These are phyloP conservation scores for Oryzias sinensis DNA, from an alignment of 2,797 vertebrate genomes.

Conservation along the genomic window DNA sequence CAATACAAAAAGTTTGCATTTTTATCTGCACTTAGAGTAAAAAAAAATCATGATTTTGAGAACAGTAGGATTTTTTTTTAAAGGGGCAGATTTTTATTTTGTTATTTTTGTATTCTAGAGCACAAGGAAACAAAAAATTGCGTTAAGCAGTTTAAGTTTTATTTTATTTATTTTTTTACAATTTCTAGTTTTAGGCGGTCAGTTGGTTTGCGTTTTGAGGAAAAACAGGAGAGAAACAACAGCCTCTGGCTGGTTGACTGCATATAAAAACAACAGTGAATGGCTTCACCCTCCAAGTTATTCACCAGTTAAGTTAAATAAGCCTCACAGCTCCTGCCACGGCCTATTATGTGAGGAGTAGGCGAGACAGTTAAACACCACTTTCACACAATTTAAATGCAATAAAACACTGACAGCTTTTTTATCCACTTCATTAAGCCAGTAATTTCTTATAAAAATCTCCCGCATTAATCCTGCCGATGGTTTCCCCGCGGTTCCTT, in stretches of 20 bases:
- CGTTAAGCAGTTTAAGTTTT: neutral
- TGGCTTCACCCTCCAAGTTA: slow-evolving; percentile 80
- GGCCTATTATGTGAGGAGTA: slow-evolving; percentile 88
- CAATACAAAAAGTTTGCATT: slow-evolving; percentile 12
- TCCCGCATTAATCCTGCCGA: slow-evolving; percentile 88
- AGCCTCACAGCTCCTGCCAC: slow-evolving; percentile 87
- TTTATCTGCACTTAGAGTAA: neutral
- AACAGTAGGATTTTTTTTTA: too few species aligned
- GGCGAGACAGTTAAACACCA: slow-evolving; percentile 85
- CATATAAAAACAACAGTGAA: slow-evolving; percentile 65
- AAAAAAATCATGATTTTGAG: too few species aligned
- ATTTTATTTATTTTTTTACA: neutral
- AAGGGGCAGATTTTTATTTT: too few species aligned
- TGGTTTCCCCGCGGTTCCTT: slow-evolving; percentile 83
- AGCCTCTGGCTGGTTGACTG: slow-evolving; percentile 45
- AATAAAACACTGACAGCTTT: slow-evolving; percentile 91
- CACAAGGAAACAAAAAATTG: neutral
- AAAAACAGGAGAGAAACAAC: slow-evolving; percentile 5
- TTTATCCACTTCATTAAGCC: slow-evolving; percentile 94
- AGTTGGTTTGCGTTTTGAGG: slow-evolving; percentile 40
- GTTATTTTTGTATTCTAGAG: too few species aligned
- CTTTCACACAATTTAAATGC: slow-evolving; percentile 89
- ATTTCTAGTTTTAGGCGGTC: slow-evolving; percentile 10
- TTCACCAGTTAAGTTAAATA: slow-evolving; percentile 87
- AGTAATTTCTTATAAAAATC: slow-evolving; percentile 92